phyloP scores from a whole-genome alignment of 2,797 vertebrate genomes.

The Varecia variegata region DNA sequence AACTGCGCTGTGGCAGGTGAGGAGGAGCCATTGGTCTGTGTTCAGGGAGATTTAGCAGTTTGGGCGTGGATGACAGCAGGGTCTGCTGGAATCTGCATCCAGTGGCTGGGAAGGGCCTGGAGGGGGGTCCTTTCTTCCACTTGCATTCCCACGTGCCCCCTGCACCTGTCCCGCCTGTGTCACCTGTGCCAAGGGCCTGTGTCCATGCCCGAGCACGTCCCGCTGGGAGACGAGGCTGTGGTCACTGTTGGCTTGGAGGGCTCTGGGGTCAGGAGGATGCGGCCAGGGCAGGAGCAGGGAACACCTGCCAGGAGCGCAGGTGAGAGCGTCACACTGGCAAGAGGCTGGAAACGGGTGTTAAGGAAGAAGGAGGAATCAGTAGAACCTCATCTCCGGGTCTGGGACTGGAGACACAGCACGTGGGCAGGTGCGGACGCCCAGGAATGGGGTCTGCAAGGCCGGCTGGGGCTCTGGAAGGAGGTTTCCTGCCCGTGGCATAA shows the following conservation, averaged over 20 bases:
- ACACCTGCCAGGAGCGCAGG: too few species aligned
- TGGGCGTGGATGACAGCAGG: accelerated
- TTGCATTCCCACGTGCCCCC: accelerated
- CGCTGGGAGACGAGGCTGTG: too few species aligned
- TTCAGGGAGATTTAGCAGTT: too few species aligned
- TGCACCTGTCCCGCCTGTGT: accelerated
- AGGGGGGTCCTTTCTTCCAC: neutral
- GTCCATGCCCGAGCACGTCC: accelerated
- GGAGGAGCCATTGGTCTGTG: neutral
- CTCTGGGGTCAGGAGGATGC: too few species aligned
- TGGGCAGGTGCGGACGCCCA: accelerated
- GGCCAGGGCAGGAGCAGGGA: too few species aligned
- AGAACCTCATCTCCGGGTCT: neutral
- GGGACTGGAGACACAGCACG: neutral
- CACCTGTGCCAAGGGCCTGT: neutral
- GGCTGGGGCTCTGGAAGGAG: neutral
- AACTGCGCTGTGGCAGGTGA: neutral
- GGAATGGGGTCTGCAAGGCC: accelerated
- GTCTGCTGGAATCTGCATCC: too few species aligned
- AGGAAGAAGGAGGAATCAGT: neutral
- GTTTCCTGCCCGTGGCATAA: accelerated
- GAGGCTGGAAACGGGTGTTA: neutral
- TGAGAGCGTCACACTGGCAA: too few species aligned
- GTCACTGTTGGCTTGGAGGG: too few species aligned
- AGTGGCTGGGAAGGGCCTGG: neutral